Base-by-base conservation (phyloP, 2,113 vertebrate genomes). In the Ptychochromis oligacanthus region DNA sequence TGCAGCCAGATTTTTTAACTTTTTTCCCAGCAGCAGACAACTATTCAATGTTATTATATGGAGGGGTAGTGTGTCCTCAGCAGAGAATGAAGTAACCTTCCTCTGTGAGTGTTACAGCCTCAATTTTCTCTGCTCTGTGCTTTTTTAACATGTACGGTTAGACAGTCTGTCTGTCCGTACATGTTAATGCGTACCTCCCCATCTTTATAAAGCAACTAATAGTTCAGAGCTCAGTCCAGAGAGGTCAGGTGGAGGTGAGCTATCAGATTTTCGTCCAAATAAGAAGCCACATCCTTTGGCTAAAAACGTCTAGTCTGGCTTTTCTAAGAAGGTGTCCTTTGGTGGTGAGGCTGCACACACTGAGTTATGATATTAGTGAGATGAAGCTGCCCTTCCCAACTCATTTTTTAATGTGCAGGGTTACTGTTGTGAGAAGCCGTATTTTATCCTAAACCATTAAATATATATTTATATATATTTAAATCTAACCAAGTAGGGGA, bases 191-290 rank as follows among this genome's bases (percentile, higher is more conserved):
- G 64, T 49, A 20, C 40, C 3, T 49, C 40, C 40, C 24, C 65
- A 28, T 15, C 3, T 1, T 70, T 28, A 49, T 49, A 24, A 70
- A 49, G 40, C 49, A 1, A 12, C 5, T 43, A 10, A 46, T 28
- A 43, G 49, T 20, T 49, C 64, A 70, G 24, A 70, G 49, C 64
- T 46, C 43, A 46, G 43, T 14, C 40, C 65, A 70, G 11, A 70
- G 43, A 70, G 65, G 65, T 70, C 65, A 70, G 43, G 15, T 49
- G 65, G 65, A 70, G 43, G 65, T 70, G 65, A 20, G 65, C 65
- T 49, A 49, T 70, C 65, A 49, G 65, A 49, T 70, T 70, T 49
- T 0, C 43, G 49, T 49, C 43, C 65, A 49, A 28, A 70, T 24
- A 28, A 70, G 24, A 28, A 49, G 43, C 49, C 1, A 1, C 28